Evolutionary conservation across 2,888 invertebrate genomes (phyloP).

Genomic region (Zeuzera pyrina): DNA sequence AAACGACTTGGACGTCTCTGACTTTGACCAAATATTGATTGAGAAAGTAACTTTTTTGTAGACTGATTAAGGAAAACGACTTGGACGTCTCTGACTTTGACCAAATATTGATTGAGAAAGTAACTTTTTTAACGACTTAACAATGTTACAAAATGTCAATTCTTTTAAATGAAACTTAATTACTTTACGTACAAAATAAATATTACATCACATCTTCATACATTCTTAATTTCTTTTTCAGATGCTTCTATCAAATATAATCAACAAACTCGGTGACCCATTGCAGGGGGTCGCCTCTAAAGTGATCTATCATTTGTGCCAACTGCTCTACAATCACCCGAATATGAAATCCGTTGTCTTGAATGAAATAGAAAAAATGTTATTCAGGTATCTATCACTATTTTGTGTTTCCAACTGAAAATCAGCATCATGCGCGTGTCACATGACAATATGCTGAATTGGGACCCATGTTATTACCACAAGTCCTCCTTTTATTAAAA

Average conservation of each 20-base stretch:
- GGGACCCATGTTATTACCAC: too few relatives aligned
- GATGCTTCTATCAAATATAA: conserved; percentile 83
- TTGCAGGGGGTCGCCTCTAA: conserved; percentile 89
- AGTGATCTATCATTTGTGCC: conserved; percentile 87
- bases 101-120: too few relatives aligned
- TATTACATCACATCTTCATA: neutral
- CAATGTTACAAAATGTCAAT: neutral
- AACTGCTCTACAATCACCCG: conserved; percentile 87
- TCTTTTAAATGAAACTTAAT: neutral
- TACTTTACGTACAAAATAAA: neutral
- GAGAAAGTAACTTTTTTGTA: too few relatives aligned
- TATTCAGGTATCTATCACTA: conserved; percentile 75
- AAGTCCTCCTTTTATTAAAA: too few relatives aligned
- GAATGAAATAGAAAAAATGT: conserved; percentile 89
- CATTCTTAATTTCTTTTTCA: conserved; percentile 26
- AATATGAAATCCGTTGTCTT: conserved; percentile 93
- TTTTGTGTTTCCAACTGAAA: neutral
- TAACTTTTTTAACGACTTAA: neutral
- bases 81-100: too few relatives aligned
- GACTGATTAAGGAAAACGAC: too few relatives aligned
- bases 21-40: too few relatives aligned
- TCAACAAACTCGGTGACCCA: conserved; percentile 98
- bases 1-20: too few relatives aligned
- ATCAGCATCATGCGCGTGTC: too few relatives aligned
- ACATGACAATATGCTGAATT: neutral